A percentile compares a stretch with the other conserved stretches of the same genome.
phyloP scores from a whole-genome alignment of 2,113 vertebrate species.

The Heliornis fulica region DNA sequence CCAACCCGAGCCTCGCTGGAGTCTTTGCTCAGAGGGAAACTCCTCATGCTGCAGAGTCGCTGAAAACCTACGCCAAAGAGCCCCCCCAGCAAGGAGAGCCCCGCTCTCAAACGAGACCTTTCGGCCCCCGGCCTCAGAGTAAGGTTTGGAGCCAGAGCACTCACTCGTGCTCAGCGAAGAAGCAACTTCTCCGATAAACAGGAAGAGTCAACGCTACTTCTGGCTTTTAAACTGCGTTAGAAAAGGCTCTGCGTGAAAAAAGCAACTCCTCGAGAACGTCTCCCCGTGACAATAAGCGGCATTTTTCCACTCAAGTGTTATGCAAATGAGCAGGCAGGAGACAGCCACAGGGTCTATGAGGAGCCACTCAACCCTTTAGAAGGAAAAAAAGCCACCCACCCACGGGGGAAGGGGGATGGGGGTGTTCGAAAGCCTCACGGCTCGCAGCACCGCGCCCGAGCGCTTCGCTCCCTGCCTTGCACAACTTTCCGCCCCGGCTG shows the following conservation, averaged over 20 bases:
- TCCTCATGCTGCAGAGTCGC: fast-evolving
- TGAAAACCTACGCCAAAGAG: background rate
- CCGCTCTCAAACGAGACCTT: background rate
- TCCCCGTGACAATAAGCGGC: background rate
- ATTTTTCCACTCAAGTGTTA: background rate
- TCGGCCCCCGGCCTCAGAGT: background rate
- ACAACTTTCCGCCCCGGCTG: conserved; percentile 18
- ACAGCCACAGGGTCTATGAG: background rate
- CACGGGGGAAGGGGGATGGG: too few species aligned
- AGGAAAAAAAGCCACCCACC: background rate
- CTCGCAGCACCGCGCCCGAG: background rate
- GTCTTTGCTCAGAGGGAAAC: background rate
- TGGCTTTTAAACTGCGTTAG: background rate
- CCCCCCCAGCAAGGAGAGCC: background rate
- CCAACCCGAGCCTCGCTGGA: background rate
- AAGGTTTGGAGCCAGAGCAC: background rate
- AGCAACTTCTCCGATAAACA: background rate
- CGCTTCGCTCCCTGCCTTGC: background rate
- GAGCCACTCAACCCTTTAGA: background rate
- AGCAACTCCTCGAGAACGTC: background rate
- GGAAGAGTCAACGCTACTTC: background rate
- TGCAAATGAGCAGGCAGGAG: background rate
- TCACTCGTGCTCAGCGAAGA: background rate
- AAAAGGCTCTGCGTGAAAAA: background rate
- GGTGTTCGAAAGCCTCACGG: background rate